Conservation (phyloP, 2,113 vertebrate species). For the Dendropsophus ebraccatus region DNA sequence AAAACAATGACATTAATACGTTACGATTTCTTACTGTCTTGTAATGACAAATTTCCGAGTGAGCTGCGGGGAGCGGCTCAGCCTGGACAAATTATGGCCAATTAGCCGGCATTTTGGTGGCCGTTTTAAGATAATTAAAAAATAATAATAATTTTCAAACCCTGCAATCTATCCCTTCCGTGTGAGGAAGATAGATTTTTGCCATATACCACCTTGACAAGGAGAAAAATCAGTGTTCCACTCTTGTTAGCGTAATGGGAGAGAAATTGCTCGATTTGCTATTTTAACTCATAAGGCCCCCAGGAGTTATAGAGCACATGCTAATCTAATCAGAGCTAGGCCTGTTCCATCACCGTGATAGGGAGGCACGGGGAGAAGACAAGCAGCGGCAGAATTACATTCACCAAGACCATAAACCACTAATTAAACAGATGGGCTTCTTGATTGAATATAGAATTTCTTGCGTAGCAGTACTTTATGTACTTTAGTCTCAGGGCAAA, state of each 20-base stretch:
- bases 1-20: conserved; percentile 42
- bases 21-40: conserved; percentile 11
- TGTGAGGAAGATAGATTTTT: conserved; percentile 9
- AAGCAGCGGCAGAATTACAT: neutral
- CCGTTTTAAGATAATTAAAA: conserved; percentile 21
- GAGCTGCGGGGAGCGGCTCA: neutral
- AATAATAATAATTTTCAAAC: conserved; percentile 37
- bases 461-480: neutral
- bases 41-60: neutral
- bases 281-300: conserved; percentile 26
- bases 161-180: neutral
- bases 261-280: conserved; percentile 26
- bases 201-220: conserved; percentile 8
- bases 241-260: conserved; percentile 15
- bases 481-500: neutral
- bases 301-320: conserved; percentile 8
- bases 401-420: no score
- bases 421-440: neutral
- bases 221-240: conserved; percentile 23
- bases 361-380: neutral
- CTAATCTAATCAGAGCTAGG: conserved; percentile 33
- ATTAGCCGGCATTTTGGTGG: neutral
- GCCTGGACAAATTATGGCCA: conserved; percentile 1
- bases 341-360: conserved; percentile 5
- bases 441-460: neutral